phyloP scores from a whole-genome alignment of 2,888 invertebrate genomes.

The Caenorhabditis virilis region DNA sequence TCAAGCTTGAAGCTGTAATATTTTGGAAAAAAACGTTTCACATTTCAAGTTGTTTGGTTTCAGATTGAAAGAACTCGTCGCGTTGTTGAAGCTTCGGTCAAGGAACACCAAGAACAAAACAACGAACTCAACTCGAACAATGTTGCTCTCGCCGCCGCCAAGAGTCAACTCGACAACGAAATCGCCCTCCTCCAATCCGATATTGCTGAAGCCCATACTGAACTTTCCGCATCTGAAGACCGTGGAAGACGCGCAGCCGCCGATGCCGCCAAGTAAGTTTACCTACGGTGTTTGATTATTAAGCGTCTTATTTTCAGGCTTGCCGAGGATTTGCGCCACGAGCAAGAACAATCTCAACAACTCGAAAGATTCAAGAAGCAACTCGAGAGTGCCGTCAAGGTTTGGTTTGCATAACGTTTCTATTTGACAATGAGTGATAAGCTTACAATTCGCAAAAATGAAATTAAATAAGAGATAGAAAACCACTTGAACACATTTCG shows the following conservation, averaged over 20 bases:
- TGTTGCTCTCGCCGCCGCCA: conserved; percentile 90
- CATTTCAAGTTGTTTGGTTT: conserved; percentile 5
- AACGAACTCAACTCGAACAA: conserved; percentile 93
- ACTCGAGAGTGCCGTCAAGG: conserved; percentile 65
- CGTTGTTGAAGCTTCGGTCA: conserved; percentile 94
- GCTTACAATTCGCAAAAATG: too few relatives aligned
- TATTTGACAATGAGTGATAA: too few relatives aligned
- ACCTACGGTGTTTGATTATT: conserved; percentile 70
- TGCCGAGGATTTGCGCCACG: conserved; percentile 91
- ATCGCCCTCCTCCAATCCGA: conserved; percentile 91
- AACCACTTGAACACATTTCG: neutral
- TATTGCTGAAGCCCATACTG: conserved; percentile 94
- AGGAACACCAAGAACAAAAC: conserved; percentile 95
- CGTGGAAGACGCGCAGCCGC: conserved; percentile 94
- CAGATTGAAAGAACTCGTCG: conserved; percentile 93
- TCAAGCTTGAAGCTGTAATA: conserved; percentile 84
- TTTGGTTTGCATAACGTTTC: conserved; percentile 18
- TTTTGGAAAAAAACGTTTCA: neutral
- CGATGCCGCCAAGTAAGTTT: conserved; percentile 82
- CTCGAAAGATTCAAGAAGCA: conserved; percentile 81
- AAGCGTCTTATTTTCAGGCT: conserved; percentile 18
- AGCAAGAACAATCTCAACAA: conserved; percentile 78
- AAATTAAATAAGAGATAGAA: conserved; percentile 6
- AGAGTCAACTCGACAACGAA: conserved; percentile 98
- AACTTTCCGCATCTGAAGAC: conserved; percentile 97